Evolutionary conservation across 2,113 vertebrate species (phyloP).

Genomic region (Pungitius pungitius): DNA sequence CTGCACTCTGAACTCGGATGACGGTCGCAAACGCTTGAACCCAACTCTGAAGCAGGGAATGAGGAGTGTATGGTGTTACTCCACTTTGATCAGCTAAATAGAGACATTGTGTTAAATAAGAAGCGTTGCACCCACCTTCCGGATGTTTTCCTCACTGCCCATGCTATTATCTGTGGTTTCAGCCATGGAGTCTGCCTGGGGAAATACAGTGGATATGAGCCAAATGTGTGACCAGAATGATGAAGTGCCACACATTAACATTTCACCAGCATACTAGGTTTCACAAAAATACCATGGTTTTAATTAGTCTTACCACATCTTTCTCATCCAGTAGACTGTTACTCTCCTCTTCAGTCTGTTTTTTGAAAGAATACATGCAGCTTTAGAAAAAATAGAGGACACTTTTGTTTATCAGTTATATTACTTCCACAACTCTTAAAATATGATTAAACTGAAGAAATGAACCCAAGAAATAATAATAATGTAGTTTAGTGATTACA

Average conservation of each 20-base stretch:
- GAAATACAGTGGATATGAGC: conserved; percentile 1
- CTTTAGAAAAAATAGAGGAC: conserved; percentile 3
- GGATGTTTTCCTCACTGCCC: conserved; percentile 71
- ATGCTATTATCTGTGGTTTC: conserved; percentile 73
- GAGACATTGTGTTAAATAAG: background rate
- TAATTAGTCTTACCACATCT: conserved; percentile 34
- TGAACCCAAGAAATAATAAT: background rate
- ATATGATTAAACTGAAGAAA: background rate
- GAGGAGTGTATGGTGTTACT: background rate
- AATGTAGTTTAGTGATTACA: background rate
- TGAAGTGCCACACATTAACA: background rate
- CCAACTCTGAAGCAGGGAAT: conserved; percentile 51
- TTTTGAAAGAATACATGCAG: background rate
- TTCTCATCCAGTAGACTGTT: conserved; percentile 61
- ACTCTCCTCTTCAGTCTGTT: conserved; percentile 70
- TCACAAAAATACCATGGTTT: background rate
- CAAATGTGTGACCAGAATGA: background rate
- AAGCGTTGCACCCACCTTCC: conserved; percentile 59
- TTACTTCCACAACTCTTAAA: background rate
- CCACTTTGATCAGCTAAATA: background rate
- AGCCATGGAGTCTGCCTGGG: conserved; percentile 39
- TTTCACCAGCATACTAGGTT: background rate
- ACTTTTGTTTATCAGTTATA: background rate
- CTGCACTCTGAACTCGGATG: conserved; percentile 41
- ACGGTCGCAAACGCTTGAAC: conserved; percentile 44